Percentiles rank a stretch among this genome's conserved stretches.
Conservation (phyloP, 2,888 invertebrate genomes). For the Zelleria hepariella region DNA sequence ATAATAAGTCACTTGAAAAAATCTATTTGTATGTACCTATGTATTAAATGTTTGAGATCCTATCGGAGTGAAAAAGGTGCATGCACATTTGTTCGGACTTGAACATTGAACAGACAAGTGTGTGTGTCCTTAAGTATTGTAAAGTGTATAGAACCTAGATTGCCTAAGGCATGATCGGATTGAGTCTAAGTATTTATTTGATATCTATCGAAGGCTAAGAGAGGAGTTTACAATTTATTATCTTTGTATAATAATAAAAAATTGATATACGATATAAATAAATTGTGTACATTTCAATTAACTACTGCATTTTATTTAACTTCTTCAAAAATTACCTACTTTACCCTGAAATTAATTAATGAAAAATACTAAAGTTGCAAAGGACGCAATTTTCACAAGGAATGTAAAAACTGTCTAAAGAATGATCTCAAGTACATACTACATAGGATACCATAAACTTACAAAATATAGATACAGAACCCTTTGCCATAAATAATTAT, state of each 20-base stretch:
- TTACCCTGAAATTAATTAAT: background rate
- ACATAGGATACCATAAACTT: no score
- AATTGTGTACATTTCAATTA: conserved; percentile 69
- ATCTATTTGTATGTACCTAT: background rate
- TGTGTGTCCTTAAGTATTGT: conserved; percentile 10
- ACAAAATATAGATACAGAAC: no score
- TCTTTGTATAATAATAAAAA: conserved; percentile 59
- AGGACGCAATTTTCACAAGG: no score
- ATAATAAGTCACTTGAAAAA: conserved; percentile 5
- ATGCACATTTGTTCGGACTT: background rate
- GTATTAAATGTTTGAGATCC: conserved; percentile 34
- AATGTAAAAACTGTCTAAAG: background rate
- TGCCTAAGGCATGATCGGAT: conserved; percentile 55
- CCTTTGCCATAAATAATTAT: no score
- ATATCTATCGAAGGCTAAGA: conserved; percentile 45
- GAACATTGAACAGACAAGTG: background rate
- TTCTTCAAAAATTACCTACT: no score
- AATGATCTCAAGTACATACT: no score
- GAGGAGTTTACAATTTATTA: conserved; percentile 71
- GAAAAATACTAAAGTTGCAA: no score
- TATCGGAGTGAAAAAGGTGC: background rate
- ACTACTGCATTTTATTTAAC: conserved; percentile 48
- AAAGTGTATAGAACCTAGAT: conserved; percentile 44
- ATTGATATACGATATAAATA: conserved; percentile 68
- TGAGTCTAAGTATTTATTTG: conserved; percentile 62